phyloP scores from a whole-genome alignment of 2,888 invertebrate genomes.

The Candidula unifasciata region DNA sequence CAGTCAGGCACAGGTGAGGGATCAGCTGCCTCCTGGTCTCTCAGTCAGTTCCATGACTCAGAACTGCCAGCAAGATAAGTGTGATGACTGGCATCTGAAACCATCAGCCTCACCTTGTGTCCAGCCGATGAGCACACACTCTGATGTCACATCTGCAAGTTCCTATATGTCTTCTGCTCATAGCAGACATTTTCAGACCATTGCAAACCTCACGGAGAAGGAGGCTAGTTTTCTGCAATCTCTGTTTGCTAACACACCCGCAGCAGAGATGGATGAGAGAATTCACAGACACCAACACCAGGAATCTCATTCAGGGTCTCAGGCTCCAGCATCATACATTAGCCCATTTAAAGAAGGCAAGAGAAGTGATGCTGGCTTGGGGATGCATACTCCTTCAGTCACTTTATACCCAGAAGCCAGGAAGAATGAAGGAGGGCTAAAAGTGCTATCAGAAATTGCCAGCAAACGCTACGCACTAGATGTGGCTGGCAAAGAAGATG shows the following conservation, averaged over 20 bases:
- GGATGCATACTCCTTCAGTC: background rate
- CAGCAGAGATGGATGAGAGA: background rate
- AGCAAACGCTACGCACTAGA: slow-evolving; percentile 35
- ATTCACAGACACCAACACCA: background rate
- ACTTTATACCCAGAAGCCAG: slow-evolving; percentile 6
- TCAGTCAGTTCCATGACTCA: background rate
- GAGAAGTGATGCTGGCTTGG: background rate
- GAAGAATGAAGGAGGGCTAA: slow-evolving; percentile 43
- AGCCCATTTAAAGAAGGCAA: background rate
- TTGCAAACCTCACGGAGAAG: slow-evolving; percentile 15
- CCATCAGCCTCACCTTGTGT: background rate
- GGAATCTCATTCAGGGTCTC: background rate
- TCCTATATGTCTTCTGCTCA: background rate
- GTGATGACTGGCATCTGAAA: slow-evolving; percentile 14
- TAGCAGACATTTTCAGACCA: slow-evolving; percentile 12
- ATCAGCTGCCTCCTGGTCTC: too few relatives aligned
- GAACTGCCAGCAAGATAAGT: background rate
- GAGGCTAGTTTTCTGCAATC: slow-evolving; percentile 29
- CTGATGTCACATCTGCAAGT: background rate
- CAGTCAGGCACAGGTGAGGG: background rate
- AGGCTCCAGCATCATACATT: background rate
- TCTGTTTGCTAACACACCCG: background rate
- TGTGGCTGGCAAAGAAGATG: slow-evolving; percentile 38
- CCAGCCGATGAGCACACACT: background rate
- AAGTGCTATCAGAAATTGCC: slow-evolving; percentile 47